Evolutionary conservation across 2,888 invertebrate genomes (phyloP), one percentile per base, ranked within the genome.

Genomic region (Heliconius hortense): DNA sequence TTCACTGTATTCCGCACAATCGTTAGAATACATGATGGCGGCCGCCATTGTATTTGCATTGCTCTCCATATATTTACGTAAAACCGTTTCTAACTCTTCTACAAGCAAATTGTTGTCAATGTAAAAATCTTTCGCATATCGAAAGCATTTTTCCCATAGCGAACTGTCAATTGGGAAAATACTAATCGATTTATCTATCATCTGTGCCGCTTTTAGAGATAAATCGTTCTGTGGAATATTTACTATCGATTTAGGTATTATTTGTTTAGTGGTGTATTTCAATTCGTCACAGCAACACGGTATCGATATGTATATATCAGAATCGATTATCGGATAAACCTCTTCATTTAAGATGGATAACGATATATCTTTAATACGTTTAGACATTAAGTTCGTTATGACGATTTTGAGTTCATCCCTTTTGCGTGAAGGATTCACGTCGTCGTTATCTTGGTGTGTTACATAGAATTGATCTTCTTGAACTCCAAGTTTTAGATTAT

Each of bases 61-160:
- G 0, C 91, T 89, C 77, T 94, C 91, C 90, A 95, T 94, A 75
- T 95, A 94, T 77, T 95, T 95, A 24, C 94, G 85, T 73, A 96
- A 88, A 5, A 95, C 90, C 5, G 86, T 87, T 84, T 96, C 96
- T 77, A 96, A 86, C 73, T 92, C 93, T 15, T 90, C 86, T 76
- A 95, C 90, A 24, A 85, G 86, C 77, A 94, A 82, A 78, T 89
- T 81, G 78, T 94, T 92, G 13, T 90, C 88, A 59, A 93, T 78
- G 79, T 87, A 94, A 81, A 89, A 94, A 80, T 92, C 86, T 79
- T 91, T 93, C 0, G 93, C 86, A 0, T 87, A 80, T 35, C 90
- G 85, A 82, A 94, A 92, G 78, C 92, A 94, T 4, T 84, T 84
- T 76, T 93, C 93, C 94, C 94, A 94, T 15, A 93, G 77, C 4